Evolutionary conservation across 2,113 vertebrate species (phyloP), one percentile per base, ranked within the genome.

Genomic region (Apistogramma diplotaenia): DNA sequence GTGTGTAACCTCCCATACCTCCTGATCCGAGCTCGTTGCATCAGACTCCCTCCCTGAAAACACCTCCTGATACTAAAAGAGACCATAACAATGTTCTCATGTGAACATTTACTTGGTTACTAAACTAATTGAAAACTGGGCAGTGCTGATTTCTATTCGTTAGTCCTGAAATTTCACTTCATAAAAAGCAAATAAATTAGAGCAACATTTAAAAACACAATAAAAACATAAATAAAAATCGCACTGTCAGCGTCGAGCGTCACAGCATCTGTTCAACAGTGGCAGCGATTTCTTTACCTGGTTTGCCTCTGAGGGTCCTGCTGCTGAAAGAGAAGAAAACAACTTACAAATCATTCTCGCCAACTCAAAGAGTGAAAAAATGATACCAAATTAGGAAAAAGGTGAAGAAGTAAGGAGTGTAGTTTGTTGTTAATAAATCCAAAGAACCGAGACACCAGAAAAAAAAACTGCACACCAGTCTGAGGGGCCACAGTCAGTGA

Each of bases 401-500:
- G 25, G 65, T 70, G 13, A 31, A 70, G 51, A 70, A 31, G 33
- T n/a, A 13, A 49, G 25, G 25, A 70, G 62, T 67, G 23, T 67
- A 40, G 5, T 57, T 67, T 49, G 27, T 49, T 49, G 40, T 46
- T 49, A 37, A 51, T 53, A 46, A 43, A 58, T 58, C 29, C 29
- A 4, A 76, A 65, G 35, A 29, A 27, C 5, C 11, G 27, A 62
- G 35, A 16, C 25, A 43, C 10, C 21, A 65, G 37, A 46, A 65
- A 59, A n/a, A 62, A 70, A 27, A 6, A 49, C 40, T 8, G 33
- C 91, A 88, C 92, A 97, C 96, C 95, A 74, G 93, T 78, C 5
- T 92, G 93, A 49, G 95, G 88, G n/a, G 94, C 88, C 27, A 94
- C 79, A 21, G 92, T 91, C 56, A 96, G 74, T 0, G 95, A 96